A percentile compares a stretch with the other conserved stretches of the same genome.
Evolutionary conservation across 1,140 invertebrate genomes (phyloP).

Genomic region (Zaprionus davidi): DNA sequence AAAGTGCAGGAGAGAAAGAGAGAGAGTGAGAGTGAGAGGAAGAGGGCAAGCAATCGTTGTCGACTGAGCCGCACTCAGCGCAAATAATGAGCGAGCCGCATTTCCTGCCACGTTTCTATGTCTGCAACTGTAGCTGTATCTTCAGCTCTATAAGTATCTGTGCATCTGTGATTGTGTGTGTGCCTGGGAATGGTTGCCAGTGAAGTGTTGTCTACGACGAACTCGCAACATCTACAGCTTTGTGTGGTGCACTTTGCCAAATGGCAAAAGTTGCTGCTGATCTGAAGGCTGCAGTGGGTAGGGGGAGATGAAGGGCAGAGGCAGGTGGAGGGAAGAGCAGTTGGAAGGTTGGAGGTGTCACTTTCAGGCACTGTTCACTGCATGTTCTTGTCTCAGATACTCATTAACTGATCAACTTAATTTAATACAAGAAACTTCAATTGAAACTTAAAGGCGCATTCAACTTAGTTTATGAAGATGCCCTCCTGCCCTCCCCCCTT

Average conservation of each 20-base stretch:
- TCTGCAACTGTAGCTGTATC: slow-evolving; percentile 53
- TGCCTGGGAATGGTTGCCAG: slow-evolving; percentile 17
- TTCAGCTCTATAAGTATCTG: slow-evolving; percentile 54
- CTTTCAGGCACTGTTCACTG: not conserved
- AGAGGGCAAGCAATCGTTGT: slow-evolving; percentile 49
- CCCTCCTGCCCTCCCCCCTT: not conserved
- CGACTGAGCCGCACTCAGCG: slow-evolving; percentile 74
- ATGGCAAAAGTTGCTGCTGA: slow-evolving; percentile 60
- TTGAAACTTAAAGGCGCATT: not conserved
- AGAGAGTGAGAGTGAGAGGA: not conserved
- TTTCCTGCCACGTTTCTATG: slow-evolving; percentile 76
- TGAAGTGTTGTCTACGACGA: slow-evolving; percentile 55
- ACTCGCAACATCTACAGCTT: slow-evolving; percentile 71
- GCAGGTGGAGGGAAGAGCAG: not conserved
- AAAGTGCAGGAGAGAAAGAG: slow-evolving; percentile 52
- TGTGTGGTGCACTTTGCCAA: slow-evolving; percentile 68
- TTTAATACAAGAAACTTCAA: not conserved
- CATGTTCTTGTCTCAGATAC: not conserved
- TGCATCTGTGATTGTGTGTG: slow-evolving; percentile 30
- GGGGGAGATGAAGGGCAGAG: not conserved
- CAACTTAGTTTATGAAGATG: not conserved
- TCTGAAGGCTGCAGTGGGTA: slow-evolving; percentile 11
- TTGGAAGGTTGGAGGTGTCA: not conserved
- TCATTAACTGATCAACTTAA: slow-evolving; percentile 8
- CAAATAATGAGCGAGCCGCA: slow-evolving; percentile 82